These are phyloP conservation scores for Ophion ellenae DNA, from an alignment of 2,888 invertebrate species.

Conservation along the genomic window DNA sequence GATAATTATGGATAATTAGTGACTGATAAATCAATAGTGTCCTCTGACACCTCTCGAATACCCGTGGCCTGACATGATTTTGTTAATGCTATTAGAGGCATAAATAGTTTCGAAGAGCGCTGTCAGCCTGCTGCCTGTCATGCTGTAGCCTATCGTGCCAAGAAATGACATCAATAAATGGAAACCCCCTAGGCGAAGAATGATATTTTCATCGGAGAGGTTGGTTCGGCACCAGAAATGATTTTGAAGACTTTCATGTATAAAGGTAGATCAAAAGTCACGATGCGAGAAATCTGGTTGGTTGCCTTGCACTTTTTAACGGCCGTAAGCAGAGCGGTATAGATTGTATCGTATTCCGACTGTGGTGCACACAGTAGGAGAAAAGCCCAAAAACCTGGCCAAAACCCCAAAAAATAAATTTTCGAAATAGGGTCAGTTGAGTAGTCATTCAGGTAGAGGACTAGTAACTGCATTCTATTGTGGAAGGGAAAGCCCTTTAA, in stretches of 20 bases:
- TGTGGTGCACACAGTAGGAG: too few species aligned
- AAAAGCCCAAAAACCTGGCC: too few species aligned
- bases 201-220: constrained; percentile 45
- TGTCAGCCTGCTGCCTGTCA: constrained; percentile 72
- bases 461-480: too few species aligned
- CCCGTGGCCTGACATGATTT: constrained; percentile 73
- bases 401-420: too few species aligned
- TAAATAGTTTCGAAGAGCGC: constrained; percentile 70
- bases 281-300: constrained; percentile 45
- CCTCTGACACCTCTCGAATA: constrained; percentile 73
- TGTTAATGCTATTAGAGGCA: constrained; percentile 69
- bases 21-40: constrained; percentile 70
- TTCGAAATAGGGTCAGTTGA: too few species aligned
- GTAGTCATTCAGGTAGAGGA: too few species aligned
- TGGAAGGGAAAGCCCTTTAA: too few species aligned
- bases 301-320: constrained; percentile 49
- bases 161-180: constrained; percentile 73
- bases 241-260: constrained; percentile 64
- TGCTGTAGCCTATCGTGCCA: constrained; percentile 70
- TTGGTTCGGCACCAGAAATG: constrained; percentile 24
- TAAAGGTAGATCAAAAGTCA: constrained; percentile 55
- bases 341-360: constrained; percentile 60
- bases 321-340: constrained; percentile 51
- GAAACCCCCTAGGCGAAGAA: constrained; percentile 73
- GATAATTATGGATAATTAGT: too few species aligned